These are phyloP conservation scores for Neolamprologus cancellatus DNA, from an alignment of 2,113 vertebrate genomes.

Conservation along the genomic window DNA sequence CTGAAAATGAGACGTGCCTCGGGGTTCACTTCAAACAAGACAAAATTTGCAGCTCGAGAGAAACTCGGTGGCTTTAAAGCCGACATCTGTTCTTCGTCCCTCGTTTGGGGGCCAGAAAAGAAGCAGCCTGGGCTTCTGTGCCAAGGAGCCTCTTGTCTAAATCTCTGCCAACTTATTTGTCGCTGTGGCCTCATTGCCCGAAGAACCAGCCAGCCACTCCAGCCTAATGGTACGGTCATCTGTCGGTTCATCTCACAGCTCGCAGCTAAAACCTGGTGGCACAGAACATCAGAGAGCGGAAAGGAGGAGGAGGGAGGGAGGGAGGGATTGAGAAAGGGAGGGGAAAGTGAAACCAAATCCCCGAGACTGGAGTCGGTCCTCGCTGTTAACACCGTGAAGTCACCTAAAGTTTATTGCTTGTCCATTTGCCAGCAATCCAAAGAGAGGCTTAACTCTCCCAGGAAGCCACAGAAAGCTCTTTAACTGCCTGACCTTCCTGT, in stretches of 20 bases:
- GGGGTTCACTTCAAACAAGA: slow-evolving; percentile 56
- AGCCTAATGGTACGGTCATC: slow-evolving; percentile 31
- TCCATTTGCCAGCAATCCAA: slow-evolving; percentile 37
- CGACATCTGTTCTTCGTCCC: slow-evolving; percentile 55
- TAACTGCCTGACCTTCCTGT: slow-evolving; percentile 42
- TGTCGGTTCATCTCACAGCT: slow-evolving; percentile 23
- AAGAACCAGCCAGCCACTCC: slow-evolving; percentile 23
- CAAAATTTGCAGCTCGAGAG: slow-evolving; percentile 44
- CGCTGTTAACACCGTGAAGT: slow-evolving; percentile 32
- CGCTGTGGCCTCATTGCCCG: slow-evolving; percentile 35
- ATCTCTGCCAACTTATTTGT: slow-evolving; percentile 55
- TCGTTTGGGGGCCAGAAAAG: slow-evolving; percentile 26
- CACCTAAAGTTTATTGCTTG: slow-evolving; percentile 46
- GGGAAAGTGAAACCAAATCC: slow-evolving; percentile 17
- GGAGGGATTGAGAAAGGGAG: not conserved
- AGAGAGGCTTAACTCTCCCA: slow-evolving; percentile 11
- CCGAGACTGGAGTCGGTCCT: slow-evolving; percentile 3
- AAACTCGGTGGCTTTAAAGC: slow-evolving; percentile 37
- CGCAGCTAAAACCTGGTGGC: slow-evolving; percentile 14
- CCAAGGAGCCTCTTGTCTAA: slow-evolving; percentile 43
- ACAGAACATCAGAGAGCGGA: slow-evolving; percentile 5
- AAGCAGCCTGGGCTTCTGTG: slow-evolving; percentile 12
- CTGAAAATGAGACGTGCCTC: slow-evolving; percentile 49
- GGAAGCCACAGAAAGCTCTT: slow-evolving; percentile 29
- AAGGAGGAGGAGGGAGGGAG: not conserved